Base-by-base conservation (phyloP, 2,888 invertebrate species). In the Aromia moschata region DNA sequence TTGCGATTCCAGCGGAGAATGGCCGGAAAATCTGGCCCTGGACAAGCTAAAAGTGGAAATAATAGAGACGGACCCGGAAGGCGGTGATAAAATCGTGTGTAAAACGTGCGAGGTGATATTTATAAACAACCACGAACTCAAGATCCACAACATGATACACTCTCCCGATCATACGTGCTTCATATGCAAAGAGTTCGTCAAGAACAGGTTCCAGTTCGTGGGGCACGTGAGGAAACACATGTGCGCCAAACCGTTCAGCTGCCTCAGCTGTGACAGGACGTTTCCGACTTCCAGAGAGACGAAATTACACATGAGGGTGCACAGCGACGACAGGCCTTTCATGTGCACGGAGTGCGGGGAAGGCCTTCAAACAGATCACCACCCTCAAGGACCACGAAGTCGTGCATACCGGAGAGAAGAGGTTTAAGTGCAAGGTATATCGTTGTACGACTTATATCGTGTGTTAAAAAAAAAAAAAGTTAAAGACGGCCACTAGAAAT, bases 281-380 rank as follows among this genome's bases (percentile, higher is more conserved):
- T 69, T 69, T 54, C 58, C 64, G 1, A 64, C 58, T 7, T 55
- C 52, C 2, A 61, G 68, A 38, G 67, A 69, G 33, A 66, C 65
- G 1, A 68, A 68, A 45, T 41, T 68, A 33, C 69, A 69, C 31
- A 62, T 58, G 33, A 46, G 64, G 2, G 68, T 69, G 9, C 69
- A 69, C 41, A 66, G 63, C 17, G 63, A 68, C 43, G 66, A 68
- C n/a, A 58, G 69, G 36, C 69, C 69, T 0, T 69, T 52, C 52
- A 68, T 63, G 62, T 69, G 69, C 45, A 66, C 62, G 0, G 67
- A 64, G 58, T 69, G 69, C 51, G n/a, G n/a, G n/a, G n/a, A 69
- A 69, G 37, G 60, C 64, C 1, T 69, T 69, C 51, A 69, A 68
- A 40, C 61, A 62, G 20, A 62, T 65, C 15, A 56, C 61, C 17